These are phyloP conservation scores for Butorides virescens DNA, from an alignment of 2,113 vertebrate species.

Conservation along the genomic window DNA sequence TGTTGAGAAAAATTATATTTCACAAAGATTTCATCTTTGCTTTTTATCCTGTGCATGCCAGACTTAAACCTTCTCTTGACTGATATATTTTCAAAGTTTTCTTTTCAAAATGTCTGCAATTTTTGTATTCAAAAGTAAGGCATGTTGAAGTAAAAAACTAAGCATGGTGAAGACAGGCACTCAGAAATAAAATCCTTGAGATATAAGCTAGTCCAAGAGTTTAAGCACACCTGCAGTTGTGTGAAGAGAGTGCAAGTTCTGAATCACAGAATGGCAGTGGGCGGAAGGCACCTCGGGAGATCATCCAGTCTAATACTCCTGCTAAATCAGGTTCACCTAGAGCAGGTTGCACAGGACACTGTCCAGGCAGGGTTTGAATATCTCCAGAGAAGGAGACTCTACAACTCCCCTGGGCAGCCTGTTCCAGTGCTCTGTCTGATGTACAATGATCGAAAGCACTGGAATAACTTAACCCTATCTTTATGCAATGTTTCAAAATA, in stretches of 20 bases:
- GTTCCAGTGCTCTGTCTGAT: no score
- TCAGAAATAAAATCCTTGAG: not conserved
- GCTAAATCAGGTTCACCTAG: no score
- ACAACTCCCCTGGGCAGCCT: no score
- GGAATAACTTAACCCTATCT: not conserved
- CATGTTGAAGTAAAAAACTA: not conserved
- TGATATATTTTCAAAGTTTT: not conserved
- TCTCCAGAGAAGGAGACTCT: no score
- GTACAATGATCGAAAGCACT: not conserved
- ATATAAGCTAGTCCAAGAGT: not conserved
- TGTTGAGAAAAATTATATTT: not conserved
- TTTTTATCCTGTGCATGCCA: not conserved
- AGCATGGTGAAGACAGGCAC: not conserved
- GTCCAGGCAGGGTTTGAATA: no score
- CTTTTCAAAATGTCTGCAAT: not conserved
- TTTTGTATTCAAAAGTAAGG: not conserved
- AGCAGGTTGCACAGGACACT: no score
- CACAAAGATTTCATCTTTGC: not conserved
- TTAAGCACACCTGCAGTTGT: not conserved
- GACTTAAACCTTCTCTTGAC: not conserved
- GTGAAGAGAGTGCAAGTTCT: not conserved
- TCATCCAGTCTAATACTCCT: no score
- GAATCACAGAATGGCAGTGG: not conserved
- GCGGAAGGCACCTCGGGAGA: no score
- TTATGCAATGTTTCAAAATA: not conserved